Conservation (phyloP, 2,888 invertebrate species). For the Gymnoscelis rufifasciata region DNA sequence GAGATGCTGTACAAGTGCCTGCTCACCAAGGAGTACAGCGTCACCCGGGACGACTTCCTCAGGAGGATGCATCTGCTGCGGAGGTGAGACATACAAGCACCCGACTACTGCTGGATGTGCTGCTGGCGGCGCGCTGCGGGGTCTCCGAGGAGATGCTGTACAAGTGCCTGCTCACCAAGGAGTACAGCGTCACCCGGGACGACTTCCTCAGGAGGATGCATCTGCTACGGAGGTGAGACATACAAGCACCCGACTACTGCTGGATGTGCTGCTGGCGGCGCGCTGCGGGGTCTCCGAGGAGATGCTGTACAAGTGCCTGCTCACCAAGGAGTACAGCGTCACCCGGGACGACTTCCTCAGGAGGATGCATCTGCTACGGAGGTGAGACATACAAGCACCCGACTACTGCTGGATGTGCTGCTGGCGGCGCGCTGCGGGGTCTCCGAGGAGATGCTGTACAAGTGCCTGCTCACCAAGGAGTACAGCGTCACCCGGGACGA, state of each 20-base stretch:
- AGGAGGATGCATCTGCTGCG: conserved; percentile 86
- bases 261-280: conserved; percentile 83
- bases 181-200: conserved; percentile 86
- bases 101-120: conserved; percentile 89
- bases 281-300: conserved; percentile 90
- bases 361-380: conserved; percentile 85
- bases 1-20: conserved; percentile 90
- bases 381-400: conserved; percentile 46
- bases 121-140: conserved; percentile 91
- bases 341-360: conserved; percentile 89
- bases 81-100: conserved; percentile 71
- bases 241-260: background rate
- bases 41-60: conserved; percentile 89
- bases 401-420: conserved; percentile 43
- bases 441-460: conserved; percentile 88
- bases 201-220: conserved; percentile 89
- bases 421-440: conserved; percentile 92
- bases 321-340: conserved; percentile 88
- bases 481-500: conserved; percentile 88
- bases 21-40: conserved; percentile 86
- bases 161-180: conserved; percentile 89
- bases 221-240: conserved; percentile 83
- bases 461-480: conserved; percentile 89
- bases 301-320: conserved; percentile 89
- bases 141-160: conserved; percentile 90